A percentile compares a stretch with the other conserved stretches of the same genome.
These are phyloP conservation scores for Leptodirus hochenwartii DNA, from an alignment of 2,888 invertebrate genomes.

Conservation along the genomic window DNA sequence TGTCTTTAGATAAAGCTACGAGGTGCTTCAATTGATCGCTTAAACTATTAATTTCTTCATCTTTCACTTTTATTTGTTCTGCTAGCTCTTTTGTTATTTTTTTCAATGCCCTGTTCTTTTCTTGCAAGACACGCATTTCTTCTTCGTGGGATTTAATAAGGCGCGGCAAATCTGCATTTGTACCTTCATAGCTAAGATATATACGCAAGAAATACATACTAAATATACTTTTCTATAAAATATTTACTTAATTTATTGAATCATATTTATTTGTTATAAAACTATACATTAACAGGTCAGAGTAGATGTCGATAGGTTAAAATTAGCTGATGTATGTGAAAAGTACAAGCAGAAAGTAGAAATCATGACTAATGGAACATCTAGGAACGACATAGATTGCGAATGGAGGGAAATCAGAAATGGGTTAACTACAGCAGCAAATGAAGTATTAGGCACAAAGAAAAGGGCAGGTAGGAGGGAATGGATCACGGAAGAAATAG, in stretches of 20 bases:
- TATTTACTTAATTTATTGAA: not conserved
- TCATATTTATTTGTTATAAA: constrained; percentile 4
- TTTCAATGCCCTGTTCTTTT: constrained; percentile 48
- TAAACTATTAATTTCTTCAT: constrained; percentile 42
- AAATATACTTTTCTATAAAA: constrained; percentile 4
- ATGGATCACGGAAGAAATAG: no score
- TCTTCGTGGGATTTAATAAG: constrained; percentile 60
- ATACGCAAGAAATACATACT: not conserved
- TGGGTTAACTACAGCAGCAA: no score
- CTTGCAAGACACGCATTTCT: constrained; percentile 52
- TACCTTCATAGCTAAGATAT: constrained; percentile 44
- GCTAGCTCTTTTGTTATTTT: constrained; percentile 40
- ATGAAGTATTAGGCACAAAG: no score
- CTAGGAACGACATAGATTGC: no score
- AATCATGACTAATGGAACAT: no score
- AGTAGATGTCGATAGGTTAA: no score
- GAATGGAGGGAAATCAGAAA: no score
- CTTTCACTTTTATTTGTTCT: constrained; percentile 47
- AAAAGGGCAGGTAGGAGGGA: no score
- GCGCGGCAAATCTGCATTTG: constrained; percentile 59
- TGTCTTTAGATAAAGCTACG: constrained; percentile 50
- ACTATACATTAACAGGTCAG: no score
- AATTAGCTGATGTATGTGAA: no score
- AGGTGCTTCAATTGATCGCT: constrained; percentile 54
- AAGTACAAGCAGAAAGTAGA: no score